These are phyloP conservation scores for Sinopyrophorus schimmeli DNA, from an alignment of 2,888 invertebrate species.

Conservation along the genomic window DNA sequence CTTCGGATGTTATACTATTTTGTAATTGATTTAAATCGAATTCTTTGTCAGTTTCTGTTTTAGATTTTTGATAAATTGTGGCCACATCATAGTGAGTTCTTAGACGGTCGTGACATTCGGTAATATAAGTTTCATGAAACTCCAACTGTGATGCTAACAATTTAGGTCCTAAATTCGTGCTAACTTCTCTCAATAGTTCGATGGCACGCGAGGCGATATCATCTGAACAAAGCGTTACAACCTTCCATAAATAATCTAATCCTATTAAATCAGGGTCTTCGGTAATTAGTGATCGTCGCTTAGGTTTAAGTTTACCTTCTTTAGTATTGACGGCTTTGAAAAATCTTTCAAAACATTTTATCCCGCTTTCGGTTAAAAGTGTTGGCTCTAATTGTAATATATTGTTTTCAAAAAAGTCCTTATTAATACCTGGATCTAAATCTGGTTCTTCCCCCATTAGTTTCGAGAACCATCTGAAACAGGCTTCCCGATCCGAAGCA, in stretches of 20 bases:
- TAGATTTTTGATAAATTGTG: conserved; percentile 62
- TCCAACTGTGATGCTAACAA: conserved; percentile 75
- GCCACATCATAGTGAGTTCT: conserved; percentile 86
- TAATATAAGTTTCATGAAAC: conserved; percentile 91
- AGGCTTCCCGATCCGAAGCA: conserved; percentile 90
- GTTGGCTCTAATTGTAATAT: conserved; percentile 90
- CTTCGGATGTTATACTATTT: conserved; percentile 65
- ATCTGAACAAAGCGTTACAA: conserved; percentile 84
- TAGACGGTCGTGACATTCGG: conserved; percentile 88
- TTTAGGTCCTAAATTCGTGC: conserved; percentile 88
- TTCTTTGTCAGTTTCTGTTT: conserved; percentile 55
- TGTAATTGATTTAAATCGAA: conserved; percentile 55
- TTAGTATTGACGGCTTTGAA: conserved; percentile 95
- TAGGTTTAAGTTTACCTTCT: conserved; percentile 88
- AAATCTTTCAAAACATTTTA: conserved; percentile 86
- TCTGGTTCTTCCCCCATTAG: conserved; percentile 97
- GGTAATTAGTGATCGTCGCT: conserved; percentile 82
- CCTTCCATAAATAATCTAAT: conserved; percentile 89
- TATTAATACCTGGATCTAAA: conserved; percentile 92
- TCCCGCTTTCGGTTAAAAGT: conserved; percentile 91
- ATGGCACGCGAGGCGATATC: conserved; percentile 93
- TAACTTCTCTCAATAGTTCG: conserved; percentile 88
- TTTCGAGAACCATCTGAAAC: conserved; percentile 98
- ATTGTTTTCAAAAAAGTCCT: conserved; percentile 94
- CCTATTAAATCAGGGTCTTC: conserved; percentile 95